phyloP scores from a whole-genome alignment of 2,888 invertebrate species.

The Anoplius nigerrimus region DNA sequence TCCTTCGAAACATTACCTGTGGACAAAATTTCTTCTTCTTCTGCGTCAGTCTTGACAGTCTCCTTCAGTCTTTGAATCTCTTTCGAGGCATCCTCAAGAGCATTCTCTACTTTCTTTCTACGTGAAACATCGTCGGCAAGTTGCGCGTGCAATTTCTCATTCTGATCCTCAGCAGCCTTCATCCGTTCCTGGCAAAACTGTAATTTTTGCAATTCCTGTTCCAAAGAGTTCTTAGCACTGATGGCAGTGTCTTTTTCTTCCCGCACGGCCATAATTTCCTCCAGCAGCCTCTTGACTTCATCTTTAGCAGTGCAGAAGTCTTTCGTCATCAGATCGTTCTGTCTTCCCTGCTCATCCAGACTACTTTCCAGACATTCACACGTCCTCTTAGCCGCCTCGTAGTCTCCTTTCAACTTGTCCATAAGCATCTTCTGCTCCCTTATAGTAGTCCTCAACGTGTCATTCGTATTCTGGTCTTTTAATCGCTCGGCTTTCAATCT shows the following conservation, averaged over 20 bases:
- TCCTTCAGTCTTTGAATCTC: constrained; percentile 68
- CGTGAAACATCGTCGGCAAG: constrained; percentile 60
- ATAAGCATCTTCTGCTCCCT: constrained; percentile 56
- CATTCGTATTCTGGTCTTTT: constrained; percentile 53
- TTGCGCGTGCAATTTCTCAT: constrained; percentile 52
- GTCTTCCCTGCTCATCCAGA: constrained; percentile 47
- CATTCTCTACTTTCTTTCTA: constrained; percentile 57
- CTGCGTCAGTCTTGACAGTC: constrained; percentile 53
- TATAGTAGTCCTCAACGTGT: constrained; percentile 57
- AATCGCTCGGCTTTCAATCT: constrained; percentile 51
- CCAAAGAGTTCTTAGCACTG: constrained; percentile 57
- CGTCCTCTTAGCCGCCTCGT: constrained; percentile 47
- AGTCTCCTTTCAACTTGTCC: constrained; percentile 58
- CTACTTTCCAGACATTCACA: constrained; percentile 50
- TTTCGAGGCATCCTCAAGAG: constrained; percentile 58
- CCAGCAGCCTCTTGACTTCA: constrained; percentile 58
- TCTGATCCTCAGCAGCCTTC: constrained; percentile 52
- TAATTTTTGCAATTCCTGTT: constrained; percentile 57
- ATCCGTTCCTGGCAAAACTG: constrained; percentile 51
- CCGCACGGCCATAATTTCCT: constrained; percentile 60
- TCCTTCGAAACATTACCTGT: too few relatives aligned
- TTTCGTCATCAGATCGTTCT: constrained; percentile 47
- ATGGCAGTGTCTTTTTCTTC: constrained; percentile 58
- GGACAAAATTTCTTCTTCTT: constrained; percentile 19
- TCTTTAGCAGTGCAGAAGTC: constrained; percentile 54